Conservation (phyloP, 2,888 invertebrate species). For the Cheilosia vulpina region DNA sequence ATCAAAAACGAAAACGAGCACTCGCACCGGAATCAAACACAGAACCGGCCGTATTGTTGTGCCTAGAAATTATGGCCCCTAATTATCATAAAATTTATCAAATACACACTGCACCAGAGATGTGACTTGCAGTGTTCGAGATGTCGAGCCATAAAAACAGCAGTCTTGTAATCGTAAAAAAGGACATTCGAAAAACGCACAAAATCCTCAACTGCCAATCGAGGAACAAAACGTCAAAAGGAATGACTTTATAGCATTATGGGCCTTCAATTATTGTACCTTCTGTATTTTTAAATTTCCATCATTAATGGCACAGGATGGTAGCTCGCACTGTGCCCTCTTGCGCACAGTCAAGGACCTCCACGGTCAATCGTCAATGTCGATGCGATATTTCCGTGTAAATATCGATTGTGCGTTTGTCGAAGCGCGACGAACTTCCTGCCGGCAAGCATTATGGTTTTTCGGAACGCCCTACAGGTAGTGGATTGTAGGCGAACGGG, state of each 20-base stretch:
- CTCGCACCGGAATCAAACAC: conserved; percentile 56
- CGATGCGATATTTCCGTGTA: conserved; percentile 23
- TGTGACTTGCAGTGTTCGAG: conserved; percentile 6
- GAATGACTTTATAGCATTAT: conserved; percentile 79
- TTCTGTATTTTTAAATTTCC: conserved; percentile 84
- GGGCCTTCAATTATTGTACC: conserved; percentile 83
- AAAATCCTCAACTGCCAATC: conserved; percentile 43
- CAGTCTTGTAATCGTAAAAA: conserved; percentile 70
- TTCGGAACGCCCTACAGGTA: conserved; percentile 82
- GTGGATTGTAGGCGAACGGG: conserved; percentile 74
- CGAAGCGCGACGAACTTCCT: conserved; percentile 77
- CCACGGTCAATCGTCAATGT: conserved; percentile 22
- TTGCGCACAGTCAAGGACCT: conserved; percentile 66
- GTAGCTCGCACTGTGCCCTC: conserved; percentile 29
- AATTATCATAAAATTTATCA: conserved; percentile 75
- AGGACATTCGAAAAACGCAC: conserved; percentile 57
- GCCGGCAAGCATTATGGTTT: conserved; percentile 79
- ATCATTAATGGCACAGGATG: conserved; percentile 83
- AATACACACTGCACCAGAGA: conserved; percentile 44
- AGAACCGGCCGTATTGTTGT: conserved; percentile 62
- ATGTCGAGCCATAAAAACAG: conserved; percentile 67
- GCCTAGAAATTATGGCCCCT: conserved; percentile 72
- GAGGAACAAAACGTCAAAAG: conserved; percentile 66
- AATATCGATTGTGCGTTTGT: conserved; percentile 19
- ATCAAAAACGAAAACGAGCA: conserved; percentile 61